Evolutionary conservation across 2,113 vertebrate species (phyloP), one percentile per base, ranked within the genome.

Genomic region (Epinephelus cyanopodus): DNA sequence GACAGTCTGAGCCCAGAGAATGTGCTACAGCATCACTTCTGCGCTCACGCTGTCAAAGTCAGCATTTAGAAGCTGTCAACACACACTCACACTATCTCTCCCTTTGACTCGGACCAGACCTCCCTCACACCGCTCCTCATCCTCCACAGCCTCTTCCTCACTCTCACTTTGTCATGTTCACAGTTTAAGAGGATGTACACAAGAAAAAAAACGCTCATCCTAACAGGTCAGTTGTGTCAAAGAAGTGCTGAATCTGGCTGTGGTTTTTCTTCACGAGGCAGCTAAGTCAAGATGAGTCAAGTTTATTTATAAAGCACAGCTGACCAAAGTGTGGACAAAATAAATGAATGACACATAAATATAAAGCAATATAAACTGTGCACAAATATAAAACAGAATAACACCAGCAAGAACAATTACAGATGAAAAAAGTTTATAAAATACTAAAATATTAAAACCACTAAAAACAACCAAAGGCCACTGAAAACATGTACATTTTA

Each of bases 1-100:
- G 91, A 88, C 89, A 88, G 82, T 88, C 89, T 93, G 87, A 91
- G 89, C 87, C 92, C 74, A 13, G 80, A 84, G 92, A 94, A 94
- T 92, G 93, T 92, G 92, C 92, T 52, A 86, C 67, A 82, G 76
- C 86, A 90, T 92, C 91, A 93, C 70, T 92, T 93, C 84, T 87
- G 57, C 29, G 0, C 82, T 84, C 77, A n/a, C 72, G 63, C 81
- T 74, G 85, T 89, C 83, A 85, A 90, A 90, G 89, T 94, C 91
- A 93, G 92, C 91, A 77, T 83, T 91, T 91, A 82, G 21, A 89
- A 66, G 23, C 83, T 67, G 68, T 83, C 52, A 77, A 67, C 83
- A 81, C 77, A 58, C 72, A 50, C 65, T 54, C 74, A 68, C 70
- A 79, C 14, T 53, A 17, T 37, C 56, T 62, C 42, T 42, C 81